phyloP scores from a whole-genome alignment of 2,888 invertebrate species.

The Lamproptera curius region DNA sequence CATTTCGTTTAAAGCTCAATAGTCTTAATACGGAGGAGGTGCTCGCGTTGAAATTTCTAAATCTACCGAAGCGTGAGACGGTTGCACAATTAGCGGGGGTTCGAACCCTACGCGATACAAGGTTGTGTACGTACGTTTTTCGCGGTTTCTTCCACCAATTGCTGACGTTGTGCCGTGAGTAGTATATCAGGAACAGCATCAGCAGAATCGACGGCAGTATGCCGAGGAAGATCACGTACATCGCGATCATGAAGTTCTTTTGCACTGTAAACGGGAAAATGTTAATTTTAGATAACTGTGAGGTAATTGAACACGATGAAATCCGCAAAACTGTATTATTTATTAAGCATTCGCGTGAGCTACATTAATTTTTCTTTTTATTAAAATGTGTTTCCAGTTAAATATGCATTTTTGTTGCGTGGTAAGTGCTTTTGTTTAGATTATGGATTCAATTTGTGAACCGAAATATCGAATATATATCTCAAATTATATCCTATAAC shows the following conservation, averaged over 20 bases:
- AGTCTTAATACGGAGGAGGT: constrained; percentile 24
- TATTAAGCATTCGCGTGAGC: too few species aligned
- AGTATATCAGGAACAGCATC: constrained; percentile 84
- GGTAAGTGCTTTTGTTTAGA: too few species aligned
- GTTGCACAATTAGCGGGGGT: constrained; percentile 22
- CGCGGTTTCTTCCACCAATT: constrained; percentile 72
- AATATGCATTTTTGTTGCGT: too few species aligned
- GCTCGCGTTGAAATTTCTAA: constrained; percentile 22
- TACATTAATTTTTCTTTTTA: too few species aligned
- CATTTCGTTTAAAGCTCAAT: constrained; percentile 24
- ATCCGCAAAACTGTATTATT: too few species aligned
- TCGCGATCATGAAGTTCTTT: constrained; percentile 86
- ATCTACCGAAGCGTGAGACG: constrained; percentile 27
- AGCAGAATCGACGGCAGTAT: constrained; percentile 86
- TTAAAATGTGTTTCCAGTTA: too few species aligned
- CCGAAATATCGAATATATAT: too few species aligned
- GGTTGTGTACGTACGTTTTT: constrained; percentile 68
- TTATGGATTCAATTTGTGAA: too few species aligned
- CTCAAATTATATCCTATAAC: too few species aligned
- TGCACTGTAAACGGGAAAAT: too few species aligned
- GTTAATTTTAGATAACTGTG: too few species aligned
- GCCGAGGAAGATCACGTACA: constrained; percentile 93
- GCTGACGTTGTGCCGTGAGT: constrained; percentile 82
- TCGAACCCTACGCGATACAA: constrained; percentile 26
- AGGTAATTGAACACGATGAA: too few species aligned